A percentile compares a stretch with the other conserved stretches of the same genome.
Evolutionary conservation across 2,797 vertebrate species (phyloP).

Genomic region (Thripadectes ignobilis): DNA sequence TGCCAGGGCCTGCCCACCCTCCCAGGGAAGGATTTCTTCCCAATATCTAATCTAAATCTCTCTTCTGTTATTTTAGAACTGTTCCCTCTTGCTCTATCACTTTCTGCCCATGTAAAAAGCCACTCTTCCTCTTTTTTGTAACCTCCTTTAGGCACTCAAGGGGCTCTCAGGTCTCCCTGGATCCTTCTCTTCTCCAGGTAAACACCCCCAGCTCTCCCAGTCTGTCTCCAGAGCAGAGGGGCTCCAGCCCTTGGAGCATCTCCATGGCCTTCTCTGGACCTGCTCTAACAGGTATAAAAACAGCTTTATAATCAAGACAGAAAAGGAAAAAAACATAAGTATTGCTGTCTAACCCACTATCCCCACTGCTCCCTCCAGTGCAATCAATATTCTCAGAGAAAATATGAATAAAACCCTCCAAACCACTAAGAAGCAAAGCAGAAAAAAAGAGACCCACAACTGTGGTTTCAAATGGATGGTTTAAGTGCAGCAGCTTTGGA

Average conservation of each 20-base stretch:
- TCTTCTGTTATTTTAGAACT: background rate
- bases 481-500: background rate
- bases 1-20: background rate
- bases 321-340: background rate
- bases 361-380: background rate
- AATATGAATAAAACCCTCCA: background rate
- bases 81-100: background rate
- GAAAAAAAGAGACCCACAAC: background rate
- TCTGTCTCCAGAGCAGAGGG: background rate
- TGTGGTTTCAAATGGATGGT: background rate
- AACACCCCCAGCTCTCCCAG: background rate
- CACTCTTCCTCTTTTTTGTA: background rate
- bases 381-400: background rate
- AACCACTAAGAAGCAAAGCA: background rate
- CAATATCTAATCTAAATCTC: background rate
- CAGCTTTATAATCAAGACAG: background rate
- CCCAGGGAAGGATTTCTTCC: background rate
- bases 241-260: background rate
- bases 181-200: background rate
- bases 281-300: background rate
- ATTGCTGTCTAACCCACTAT: background rate
- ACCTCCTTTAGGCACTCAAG: background rate
- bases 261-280: background rate
- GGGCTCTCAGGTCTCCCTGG: background rate
- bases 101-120: fast-evolving